Base-by-base conservation (phyloP, 2,113 vertebrate genomes). In the Pollachius pollachius region DNA sequence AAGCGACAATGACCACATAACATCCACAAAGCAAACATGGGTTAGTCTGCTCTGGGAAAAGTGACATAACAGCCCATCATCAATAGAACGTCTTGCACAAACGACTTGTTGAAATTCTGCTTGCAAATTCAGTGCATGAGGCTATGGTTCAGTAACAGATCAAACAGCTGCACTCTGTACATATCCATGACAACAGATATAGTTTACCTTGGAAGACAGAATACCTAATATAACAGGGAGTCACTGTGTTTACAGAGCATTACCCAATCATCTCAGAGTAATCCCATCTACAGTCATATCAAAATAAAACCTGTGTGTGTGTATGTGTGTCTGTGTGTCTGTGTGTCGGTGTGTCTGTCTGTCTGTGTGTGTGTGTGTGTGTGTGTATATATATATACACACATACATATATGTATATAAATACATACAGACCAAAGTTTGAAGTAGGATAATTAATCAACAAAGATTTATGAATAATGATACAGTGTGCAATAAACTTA, bases 151-250 rank as follows among this genome's bases (percentile, higher is more conserved):
- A 48, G 52, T 74, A 78, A 84, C 78, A 78, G 75, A 75, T 82
- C 78, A 90, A 91, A 89, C 60, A 89, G 60, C 72, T 48, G 12
- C 69, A 76, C 52, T 68, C 68, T 52, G 4, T 72, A 25, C 23
- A 37, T 73, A 67, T 18, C 58, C n/a, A 15, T 18, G 82, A 67
- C 84, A 70, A 90, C 89, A 79, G 88, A 88, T 79, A 76, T 7
- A 80, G 81, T 87, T 89, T 81, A 84, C 76, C 83, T 59, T 83
- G 58, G 37, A 62, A 8, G 56, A 54, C 57, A 57, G 54, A 64
- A 67, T 60, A 74, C 63, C 8, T 58, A 25, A 60, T 69, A 79
- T 64, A 72, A 58, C 57, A 70, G 76, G 65, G 79, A 81, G 74
- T 77, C 52, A 34, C 60, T 64, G 66, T 88, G 75, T 86, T 84